phyloP scores from a whole-genome alignment of 2,113 vertebrate genomes.

The Zosterops borbonicus region DNA sequence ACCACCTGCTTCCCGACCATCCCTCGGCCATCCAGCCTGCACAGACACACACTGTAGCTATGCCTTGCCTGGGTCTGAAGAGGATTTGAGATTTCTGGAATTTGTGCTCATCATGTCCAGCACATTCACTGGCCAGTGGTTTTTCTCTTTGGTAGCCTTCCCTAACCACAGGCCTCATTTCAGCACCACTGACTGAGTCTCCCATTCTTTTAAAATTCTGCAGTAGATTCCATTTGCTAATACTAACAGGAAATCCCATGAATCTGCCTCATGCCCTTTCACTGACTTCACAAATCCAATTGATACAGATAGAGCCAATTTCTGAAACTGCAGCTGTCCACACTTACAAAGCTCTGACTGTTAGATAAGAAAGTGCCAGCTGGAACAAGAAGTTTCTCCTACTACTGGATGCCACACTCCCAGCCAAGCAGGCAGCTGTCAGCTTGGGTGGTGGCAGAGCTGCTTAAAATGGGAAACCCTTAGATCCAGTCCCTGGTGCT shows the following conservation, averaged over 20 bases:
- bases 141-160: slow-evolving; percentile 27
- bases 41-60: background rate
- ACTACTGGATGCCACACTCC: slow-evolving; percentile 78
- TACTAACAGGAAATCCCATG: slow-evolving; percentile 80
- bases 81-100: slow-evolving; percentile 9
- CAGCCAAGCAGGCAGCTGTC: slow-evolving; percentile 87
- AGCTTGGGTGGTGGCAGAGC: slow-evolving; percentile 74
- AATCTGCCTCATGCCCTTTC: slow-evolving; percentile 77
- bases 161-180: slow-evolving; percentile 21
- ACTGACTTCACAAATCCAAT: slow-evolving; percentile 82
- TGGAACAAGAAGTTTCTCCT: slow-evolving; percentile 84
- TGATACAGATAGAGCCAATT: slow-evolving; percentile 79
- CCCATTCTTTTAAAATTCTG: slow-evolving; percentile 58
- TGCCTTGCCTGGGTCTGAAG: background rate
- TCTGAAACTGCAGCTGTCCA: slow-evolving; percentile 84
- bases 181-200: slow-evolving; percentile 9
- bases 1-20: background rate
- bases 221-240: slow-evolving; percentile 73
- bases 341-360: slow-evolving; percentile 86
- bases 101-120: background rate
- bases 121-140: background rate
- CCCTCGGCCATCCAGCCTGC: background rate
- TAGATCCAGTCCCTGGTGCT: slow-evolving; percentile 34
- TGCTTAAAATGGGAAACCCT: slow-evolving; percentile 58
- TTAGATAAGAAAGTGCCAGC: slow-evolving; percentile 87